These are phyloP conservation scores for Drosophila meridiana DNA, from an alignment of 2,888 invertebrate genomes.

Conservation along the genomic window DNA sequence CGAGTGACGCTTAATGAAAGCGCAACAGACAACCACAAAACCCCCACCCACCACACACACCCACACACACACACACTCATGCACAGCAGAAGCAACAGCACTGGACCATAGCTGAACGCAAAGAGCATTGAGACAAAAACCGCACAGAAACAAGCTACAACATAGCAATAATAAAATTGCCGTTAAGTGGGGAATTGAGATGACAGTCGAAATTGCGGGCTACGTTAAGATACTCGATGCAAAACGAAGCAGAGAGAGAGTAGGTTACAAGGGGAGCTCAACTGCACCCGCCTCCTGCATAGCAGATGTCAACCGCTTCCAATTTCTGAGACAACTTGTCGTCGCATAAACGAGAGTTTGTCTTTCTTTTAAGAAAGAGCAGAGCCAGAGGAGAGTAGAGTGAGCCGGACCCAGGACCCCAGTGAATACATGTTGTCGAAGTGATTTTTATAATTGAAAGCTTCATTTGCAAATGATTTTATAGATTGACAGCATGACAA, in stretches of 20 bases:
- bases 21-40: conserved; percentile 65
- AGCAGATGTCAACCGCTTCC: conserved; percentile 6
- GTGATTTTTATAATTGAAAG: conserved; percentile 16
- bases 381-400: background rate
- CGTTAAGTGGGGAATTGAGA: conserved; percentile 69
- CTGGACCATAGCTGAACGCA: conserved; percentile 47
- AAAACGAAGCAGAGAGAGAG: background rate
- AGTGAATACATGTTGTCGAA: conserved; percentile 9
- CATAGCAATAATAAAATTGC: conserved; percentile 76
- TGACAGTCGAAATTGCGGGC: conserved; percentile 37
- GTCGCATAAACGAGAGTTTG: conserved; percentile 4
- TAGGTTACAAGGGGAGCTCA: conserved; percentile 1
- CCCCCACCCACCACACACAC: background rate
- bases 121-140: conserved; percentile 23
- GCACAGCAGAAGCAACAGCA: conserved; percentile 26
- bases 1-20: conserved; percentile 79
- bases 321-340: conserved; percentile 12
- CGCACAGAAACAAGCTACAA: conserved; percentile 42
- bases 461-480: conserved; percentile 13
- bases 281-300: conserved; percentile 9
- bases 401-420: too few relatives aligned
- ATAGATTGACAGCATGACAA: background rate
- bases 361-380: background rate
- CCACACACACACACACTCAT: background rate
- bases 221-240: background rate